Conservation (phyloP, 2,888 invertebrate genomes). For the Rotaria sp. region DNA sequence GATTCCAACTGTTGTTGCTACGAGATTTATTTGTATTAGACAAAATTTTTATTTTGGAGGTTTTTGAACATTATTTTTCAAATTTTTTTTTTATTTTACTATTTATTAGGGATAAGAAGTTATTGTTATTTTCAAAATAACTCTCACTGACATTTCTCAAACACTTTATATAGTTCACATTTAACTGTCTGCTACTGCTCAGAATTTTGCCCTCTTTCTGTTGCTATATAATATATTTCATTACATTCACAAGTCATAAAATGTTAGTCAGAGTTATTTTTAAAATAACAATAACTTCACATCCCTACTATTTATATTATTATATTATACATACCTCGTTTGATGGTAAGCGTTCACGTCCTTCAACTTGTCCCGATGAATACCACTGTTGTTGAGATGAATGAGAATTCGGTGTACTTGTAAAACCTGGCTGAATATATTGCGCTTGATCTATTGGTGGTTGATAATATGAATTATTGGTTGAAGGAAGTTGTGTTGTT, state of each 20-base stretch:
- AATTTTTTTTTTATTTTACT: neutral
- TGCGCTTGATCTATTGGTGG: neutral
- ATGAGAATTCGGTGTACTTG: neutral
- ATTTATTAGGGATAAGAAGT: too few species aligned
- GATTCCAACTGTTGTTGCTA: neutral
- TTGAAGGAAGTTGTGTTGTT: neutral
- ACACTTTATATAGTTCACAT: too few species aligned
- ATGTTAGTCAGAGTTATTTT: too few species aligned
- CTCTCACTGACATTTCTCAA: too few species aligned
- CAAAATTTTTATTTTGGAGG: neutral
- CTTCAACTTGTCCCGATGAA: neutral
- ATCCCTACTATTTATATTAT: neutral
- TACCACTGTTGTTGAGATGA: constrained; percentile 3
- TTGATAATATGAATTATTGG: neutral
- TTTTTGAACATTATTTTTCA: neutral
- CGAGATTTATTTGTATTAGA: neutral
- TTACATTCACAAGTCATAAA: too few species aligned
- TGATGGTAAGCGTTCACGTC: neutral
- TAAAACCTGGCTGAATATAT: neutral
- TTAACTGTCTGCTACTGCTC: too few species aligned
- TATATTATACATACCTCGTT: neutral
- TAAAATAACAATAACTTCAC: too few species aligned
- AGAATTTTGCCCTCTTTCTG: too few species aligned
- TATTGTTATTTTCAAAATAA: too few species aligned
- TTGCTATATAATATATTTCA: too few species aligned